These are phyloP conservation scores for Anthoscopus minutus DNA, from an alignment of 2,113 vertebrate genomes.

Conservation along the genomic window DNA sequence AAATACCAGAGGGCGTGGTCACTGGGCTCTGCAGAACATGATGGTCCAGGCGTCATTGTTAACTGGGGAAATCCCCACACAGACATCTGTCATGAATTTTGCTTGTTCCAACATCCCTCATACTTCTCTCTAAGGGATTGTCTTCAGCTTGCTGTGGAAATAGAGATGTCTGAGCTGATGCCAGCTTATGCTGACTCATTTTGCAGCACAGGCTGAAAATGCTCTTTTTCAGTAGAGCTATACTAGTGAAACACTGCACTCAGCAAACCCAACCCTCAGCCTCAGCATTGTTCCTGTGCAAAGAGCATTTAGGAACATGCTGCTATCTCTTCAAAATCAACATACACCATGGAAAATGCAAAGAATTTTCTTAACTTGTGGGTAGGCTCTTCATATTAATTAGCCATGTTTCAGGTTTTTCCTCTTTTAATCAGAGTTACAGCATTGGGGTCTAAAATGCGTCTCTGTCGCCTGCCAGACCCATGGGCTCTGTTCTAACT, in stretches of 20 bases:
- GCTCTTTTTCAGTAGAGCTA: background rate
- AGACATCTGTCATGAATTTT: background rate
- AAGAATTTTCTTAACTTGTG: background rate
- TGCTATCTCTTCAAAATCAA: background rate
- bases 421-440: background rate
- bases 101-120: background rate
- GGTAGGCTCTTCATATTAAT: background rate
- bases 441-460: background rate
- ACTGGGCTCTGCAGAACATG: background rate
- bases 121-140: background rate
- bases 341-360: background rate
- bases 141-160: background rate
- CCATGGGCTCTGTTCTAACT: background rate
- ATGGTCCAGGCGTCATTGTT: background rate
- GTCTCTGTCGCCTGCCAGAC: background rate
- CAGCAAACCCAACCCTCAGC: background rate
- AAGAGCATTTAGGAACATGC: background rate
- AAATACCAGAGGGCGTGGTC: background rate
- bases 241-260: background rate
- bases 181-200: background rate
- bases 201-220: background rate
- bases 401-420: background rate
- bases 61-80: accelerated
- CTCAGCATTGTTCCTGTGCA: background rate
- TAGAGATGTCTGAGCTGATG: background rate